Base-by-base conservation (phyloP, 2,888 invertebrate species). In the Himalopsyche tibetana region DNA sequence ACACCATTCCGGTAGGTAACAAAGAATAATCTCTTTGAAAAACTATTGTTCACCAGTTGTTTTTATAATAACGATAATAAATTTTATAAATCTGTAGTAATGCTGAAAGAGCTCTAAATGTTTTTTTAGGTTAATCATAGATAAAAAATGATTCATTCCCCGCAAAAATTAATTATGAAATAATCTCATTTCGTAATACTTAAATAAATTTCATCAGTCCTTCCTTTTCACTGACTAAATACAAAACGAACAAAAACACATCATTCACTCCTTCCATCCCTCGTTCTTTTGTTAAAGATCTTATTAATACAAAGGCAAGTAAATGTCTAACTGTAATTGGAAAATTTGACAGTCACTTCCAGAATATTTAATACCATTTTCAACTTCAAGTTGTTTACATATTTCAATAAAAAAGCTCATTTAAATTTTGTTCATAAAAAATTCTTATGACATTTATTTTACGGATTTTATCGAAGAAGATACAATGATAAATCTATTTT, bases 191-290 rank as follows among this genome's bases (percentile, higher is more conserved):
- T 74, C 74, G 6, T 38, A 74, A 74, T 15, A 38, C 74, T 38
- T 74, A 74, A 11, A 38, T 38, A 74, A 38, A 38, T 74, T 74
- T 74, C 28, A 38, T 74, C 15, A 74, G 36, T 36, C 38, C 15
- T 36, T 12, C 36, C 38, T 38, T 12, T 74, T 74, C 28, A 36
- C 74, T 28, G 74, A 36, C 74, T 28, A 74, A 74, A 38, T 12
- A 74, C 38, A 74, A 74, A 74, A 74, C 74, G 74, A 74, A 74
- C 38, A 38, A 74, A 63, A 74, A 74, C 74, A 74, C 74, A 74
- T 74, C 38, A 74, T 74, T 74, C 74, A 74, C 74, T 74, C 74
- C 74, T 74, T 74, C 36, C 38, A 74, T 38, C 15, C 5, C 38
- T 38, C 12, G 11, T 36, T 74, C 74, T 74, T 74, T 74, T 74